Conservation (phyloP, 2,113 vertebrate genomes). For the Prunella fulvescens region DNA sequence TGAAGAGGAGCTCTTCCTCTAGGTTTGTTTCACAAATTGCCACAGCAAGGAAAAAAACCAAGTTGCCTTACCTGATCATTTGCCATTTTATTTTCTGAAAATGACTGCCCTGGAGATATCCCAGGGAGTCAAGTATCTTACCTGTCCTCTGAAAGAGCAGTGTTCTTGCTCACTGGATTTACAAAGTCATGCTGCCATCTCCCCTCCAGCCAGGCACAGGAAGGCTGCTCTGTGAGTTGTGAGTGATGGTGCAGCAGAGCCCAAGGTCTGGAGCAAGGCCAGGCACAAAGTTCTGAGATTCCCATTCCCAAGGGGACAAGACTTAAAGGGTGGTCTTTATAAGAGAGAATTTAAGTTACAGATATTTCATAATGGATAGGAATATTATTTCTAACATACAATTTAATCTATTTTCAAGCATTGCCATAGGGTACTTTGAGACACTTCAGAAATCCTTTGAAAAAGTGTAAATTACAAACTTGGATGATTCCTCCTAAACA, state of each 20-base stretch:
- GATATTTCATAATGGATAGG: background rate
- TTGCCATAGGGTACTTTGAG: background rate
- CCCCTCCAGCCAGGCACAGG: background rate
- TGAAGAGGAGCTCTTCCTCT: background rate
- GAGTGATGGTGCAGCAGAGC: background rate
- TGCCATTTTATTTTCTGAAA: background rate
- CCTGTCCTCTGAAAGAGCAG: background rate
- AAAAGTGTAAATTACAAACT: background rate
- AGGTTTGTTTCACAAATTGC: background rate
- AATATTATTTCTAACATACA: background rate
- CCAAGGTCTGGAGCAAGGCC: background rate
- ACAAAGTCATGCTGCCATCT: background rate
- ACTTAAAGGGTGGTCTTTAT: background rate
- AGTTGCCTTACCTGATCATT: background rate
- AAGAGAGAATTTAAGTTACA: background rate
- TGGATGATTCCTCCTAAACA: background rate
- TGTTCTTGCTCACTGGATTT: background rate
- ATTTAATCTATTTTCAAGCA: background rate
- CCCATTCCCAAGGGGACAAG: background rate
- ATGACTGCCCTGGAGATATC: background rate
- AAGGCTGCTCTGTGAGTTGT: accelerated
- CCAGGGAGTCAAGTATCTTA: background rate
- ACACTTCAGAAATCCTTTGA: background rate
- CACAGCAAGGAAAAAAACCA: background rate
- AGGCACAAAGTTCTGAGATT: background rate